Percentiles rank a stretch among this genome's conserved stretches.
phyloP scores from a whole-genome alignment of 2,888 invertebrate genomes.

The Urechis unicinctus region DNA sequence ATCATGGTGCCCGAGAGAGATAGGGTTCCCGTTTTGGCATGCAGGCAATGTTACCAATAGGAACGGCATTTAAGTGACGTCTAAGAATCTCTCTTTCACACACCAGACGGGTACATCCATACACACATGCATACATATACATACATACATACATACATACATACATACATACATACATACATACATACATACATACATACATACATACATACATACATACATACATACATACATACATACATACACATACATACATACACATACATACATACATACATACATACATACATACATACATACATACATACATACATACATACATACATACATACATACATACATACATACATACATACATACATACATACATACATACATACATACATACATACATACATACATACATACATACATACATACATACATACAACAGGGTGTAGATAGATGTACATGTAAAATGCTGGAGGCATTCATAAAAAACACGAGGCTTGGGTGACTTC shows the following conservation, averaged over 20 bases:
- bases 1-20: too few species aligned
- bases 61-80: too few species aligned
- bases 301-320: neutral
- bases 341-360: too few species aligned
- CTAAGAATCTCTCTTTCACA: too few species aligned
- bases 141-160: neutral
- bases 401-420: neutral
- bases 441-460: neutral
- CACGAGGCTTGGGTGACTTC: too few species aligned
- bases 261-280: neutral
- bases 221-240: neutral
- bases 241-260: neutral
- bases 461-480: too few species aligned
- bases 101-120: too few species aligned
- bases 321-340: neutral
- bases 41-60: too few species aligned
- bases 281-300: neutral
- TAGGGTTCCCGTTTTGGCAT: too few species aligned
- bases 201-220: neutral
- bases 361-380: too few species aligned
- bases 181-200: neutral
- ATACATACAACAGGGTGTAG: neutral
- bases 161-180: neutral
- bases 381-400: neutral
- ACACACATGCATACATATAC: slow-evolving; percentile 1